A percentile compares a stretch with the other conserved stretches of the same genome.
Conservation (phyloP, 2,888 invertebrate genomes). For the Ormyrus pomaceus region DNA sequence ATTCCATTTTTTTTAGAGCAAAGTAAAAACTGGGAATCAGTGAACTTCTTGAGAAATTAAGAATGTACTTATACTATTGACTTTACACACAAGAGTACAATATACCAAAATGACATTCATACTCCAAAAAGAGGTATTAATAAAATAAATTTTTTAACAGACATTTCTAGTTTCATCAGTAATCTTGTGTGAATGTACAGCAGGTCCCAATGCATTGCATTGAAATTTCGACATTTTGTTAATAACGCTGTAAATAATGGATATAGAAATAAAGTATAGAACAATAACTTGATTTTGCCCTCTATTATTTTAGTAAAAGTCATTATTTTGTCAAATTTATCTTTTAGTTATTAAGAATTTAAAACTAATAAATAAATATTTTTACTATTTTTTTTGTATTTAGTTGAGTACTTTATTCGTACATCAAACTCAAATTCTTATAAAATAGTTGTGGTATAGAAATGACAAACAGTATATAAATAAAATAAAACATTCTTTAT, state of each 20-base stretch:
- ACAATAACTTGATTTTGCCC: slow-evolving; percentile 55
- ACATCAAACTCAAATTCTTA: slow-evolving; percentile 35
- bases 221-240: slow-evolving; percentile 55
- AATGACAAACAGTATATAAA: slow-evolving; percentile 39
- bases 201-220: slow-evolving; percentile 49
- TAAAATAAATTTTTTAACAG: slow-evolving; percentile 37
- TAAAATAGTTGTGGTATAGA: slow-evolving; percentile 45
- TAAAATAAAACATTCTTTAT: slow-evolving; percentile 41
- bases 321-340: background rate
- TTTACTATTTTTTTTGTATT: slow-evolving; percentile 38
- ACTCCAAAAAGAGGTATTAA: slow-evolving; percentile 41
- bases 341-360: slow-evolving; percentile 18
- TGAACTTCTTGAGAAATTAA: slow-evolving; percentile 42
- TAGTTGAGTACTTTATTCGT: slow-evolving; percentile 33
- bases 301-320: slow-evolving; percentile 25
- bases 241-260: slow-evolving; percentile 58
- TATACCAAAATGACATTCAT: slow-evolving; percentile 38
- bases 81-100: slow-evolving; percentile 45
- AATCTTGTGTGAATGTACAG: slow-evolving; percentile 51
- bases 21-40: slow-evolving; percentile 34
- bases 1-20: slow-evolving; percentile 20
- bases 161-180: slow-evolving; percentile 34
- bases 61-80: slow-evolving; percentile 51
- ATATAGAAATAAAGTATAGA: slow-evolving; percentile 56
- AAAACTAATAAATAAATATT: background rate